Evolutionary conservation across 2,888 invertebrate species (phyloP).

Genomic region (Halictus quadricinctus): DNA sequence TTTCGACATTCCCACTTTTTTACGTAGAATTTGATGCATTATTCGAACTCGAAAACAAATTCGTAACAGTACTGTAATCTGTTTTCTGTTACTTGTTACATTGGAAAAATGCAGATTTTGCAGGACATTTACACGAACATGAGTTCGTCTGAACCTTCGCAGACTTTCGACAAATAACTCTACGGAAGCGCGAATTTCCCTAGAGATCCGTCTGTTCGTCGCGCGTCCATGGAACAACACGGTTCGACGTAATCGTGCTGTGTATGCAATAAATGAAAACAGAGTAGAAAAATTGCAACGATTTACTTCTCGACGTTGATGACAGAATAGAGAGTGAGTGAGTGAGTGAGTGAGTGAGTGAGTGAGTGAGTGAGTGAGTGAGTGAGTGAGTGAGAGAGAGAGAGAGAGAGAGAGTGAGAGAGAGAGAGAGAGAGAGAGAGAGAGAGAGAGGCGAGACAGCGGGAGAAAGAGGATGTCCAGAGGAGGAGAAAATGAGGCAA

Average conservation of each 20-base stretch:
- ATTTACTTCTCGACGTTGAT: slow-evolving; percentile 47
- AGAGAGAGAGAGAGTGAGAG: slow-evolving; percentile 26
- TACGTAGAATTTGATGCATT: no score
- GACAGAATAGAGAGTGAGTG: background rate
- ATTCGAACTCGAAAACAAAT: no score
- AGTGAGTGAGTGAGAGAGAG: background rate
- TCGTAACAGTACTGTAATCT: no score
- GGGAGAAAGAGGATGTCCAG: background rate
- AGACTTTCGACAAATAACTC: background rate
- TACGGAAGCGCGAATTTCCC: background rate
- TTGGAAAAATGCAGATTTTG: background rate
- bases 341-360: background rate
- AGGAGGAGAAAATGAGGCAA: slow-evolving; percentile 31
- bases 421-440: background rate
- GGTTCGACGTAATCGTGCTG: background rate
- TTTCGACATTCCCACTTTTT: no score
- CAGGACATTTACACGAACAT: background rate
- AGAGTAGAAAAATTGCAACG: slow-evolving; percentile 41
- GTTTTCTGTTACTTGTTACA: no score
- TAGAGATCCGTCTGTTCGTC: background rate
- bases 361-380: slow-evolving; percentile 10
- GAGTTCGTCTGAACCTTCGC: background rate
- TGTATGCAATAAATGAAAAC: slow-evolving; percentile 14
- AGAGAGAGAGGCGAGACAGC: slow-evolving; percentile 9
- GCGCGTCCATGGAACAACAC: background rate